Evolutionary conservation across 1,140 invertebrate genomes (phyloP), one percentile per base, ranked within the genome.

Genomic region (Papilio polytes): DNA sequence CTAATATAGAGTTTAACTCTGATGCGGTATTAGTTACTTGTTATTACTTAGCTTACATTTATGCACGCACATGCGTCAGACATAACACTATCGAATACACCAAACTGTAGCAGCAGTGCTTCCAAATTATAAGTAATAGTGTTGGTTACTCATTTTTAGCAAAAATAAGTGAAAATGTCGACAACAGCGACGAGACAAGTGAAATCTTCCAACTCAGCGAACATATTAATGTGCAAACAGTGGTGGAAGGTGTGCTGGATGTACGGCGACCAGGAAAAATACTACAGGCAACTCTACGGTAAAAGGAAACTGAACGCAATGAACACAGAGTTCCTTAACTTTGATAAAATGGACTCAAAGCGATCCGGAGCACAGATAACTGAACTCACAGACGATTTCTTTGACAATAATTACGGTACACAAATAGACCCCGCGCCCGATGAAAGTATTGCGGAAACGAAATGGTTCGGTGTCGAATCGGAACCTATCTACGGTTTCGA

Each of bases 171-270:
- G 80, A 94, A 91, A 85, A 95, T 95, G 95, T 94, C 95, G 77
- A 90, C 95, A 9, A 95, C 94, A 31, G 94, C 95, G 0, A 95
- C 93, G 22, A 90, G 94, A 81, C 94, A 95, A 81, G 91, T 95
- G 41, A 95, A 95, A 85, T 89, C 94, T 7, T 95, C 95, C 7
- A 95, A 95, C 79, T 94, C 96, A 59, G 96, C 96, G 70, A 97
- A 97, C 94, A 96, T 97, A 89, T 93, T 98, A 80, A 97, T 97
- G 96, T 97, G 97, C 95, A 97, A 97, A 91, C 97, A 98, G 95
- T 98, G 97, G 97, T 98, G 97, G 97, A 97, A 97, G 94, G 97
- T 98, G 78, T 98, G 97, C 89, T 98, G 97, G 96, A 97, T 98
- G 95, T 97, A 98, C 88, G 97, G 97, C 41, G 97, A 98, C 89